A percentile compares a stretch with the other conserved stretches of the same genome.
These are phyloP conservation scores for Carollia perspicillata DNA, from an alignment of 2,113 vertebrate species.

Conservation along the genomic window DNA sequence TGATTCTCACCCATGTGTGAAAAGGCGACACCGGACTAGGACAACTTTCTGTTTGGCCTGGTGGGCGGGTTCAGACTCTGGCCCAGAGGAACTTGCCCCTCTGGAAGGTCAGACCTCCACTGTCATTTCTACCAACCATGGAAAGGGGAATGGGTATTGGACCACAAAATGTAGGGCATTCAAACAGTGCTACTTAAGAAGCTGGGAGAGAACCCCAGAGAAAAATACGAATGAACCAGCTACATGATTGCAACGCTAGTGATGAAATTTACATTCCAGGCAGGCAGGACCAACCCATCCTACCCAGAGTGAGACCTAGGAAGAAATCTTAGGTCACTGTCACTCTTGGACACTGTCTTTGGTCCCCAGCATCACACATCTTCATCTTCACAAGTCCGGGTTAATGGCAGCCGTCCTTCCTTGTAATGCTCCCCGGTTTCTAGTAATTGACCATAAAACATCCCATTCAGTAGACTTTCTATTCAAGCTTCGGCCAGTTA, in stretches of 20 bases:
- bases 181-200: not conserved
- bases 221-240: not conserved
- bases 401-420: not conserved
- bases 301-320: not conserved
- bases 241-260: not conserved
- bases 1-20: not conserved
- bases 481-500: not conserved
- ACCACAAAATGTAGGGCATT: not conserved
- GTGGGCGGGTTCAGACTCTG: not conserved
- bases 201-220: not conserved
- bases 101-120: not conserved
- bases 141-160: not conserved
- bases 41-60: not conserved
- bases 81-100: not conserved
- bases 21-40: not conserved
- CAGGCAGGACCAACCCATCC: not conserved
- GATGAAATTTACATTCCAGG: not conserved
- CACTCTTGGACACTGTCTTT: not conserved
- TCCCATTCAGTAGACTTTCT: not conserved
- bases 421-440: not conserved
- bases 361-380: not conserved
- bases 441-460: not conserved
- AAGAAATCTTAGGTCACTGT: not conserved
- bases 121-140: not conserved
- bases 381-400: not conserved